These are phyloP conservation scores for Sinelater perroti DNA, from an alignment of 2,888 invertebrate species.

Conservation along the genomic window DNA sequence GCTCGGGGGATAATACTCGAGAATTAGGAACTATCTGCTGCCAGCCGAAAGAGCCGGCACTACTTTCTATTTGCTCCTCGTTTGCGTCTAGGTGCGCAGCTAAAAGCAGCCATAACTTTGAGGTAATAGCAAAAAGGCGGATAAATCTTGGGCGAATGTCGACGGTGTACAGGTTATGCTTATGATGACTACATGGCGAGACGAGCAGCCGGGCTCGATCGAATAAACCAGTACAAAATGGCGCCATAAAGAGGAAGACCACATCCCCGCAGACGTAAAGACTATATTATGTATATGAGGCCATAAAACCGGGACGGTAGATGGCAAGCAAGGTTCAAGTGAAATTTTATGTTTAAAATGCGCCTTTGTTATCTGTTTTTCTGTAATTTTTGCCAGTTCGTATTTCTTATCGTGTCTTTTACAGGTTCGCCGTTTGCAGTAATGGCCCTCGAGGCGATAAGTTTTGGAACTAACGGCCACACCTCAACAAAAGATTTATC, in stretches of 20 bases:
- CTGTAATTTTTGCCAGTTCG: slow-evolving; percentile 52
- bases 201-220: slow-evolving; percentile 36
- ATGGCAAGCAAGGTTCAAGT: slow-evolving; percentile 49
- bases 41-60: not conserved
- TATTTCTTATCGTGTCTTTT: slow-evolving; percentile 51
- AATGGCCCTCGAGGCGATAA: slow-evolving; percentile 33
- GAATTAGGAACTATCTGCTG: slow-evolving; percentile 2
- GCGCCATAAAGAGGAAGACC: slow-evolving; percentile 46
- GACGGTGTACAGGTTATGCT: slow-evolving; percentile 10
- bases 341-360: slow-evolving; percentile 53
- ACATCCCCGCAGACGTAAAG: slow-evolving; percentile 48
- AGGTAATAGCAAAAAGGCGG: not conserved
- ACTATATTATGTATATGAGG: slow-evolving; percentile 54
- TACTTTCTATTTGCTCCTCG: not conserved
- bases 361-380: slow-evolving; percentile 50
- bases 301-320: slow-evolving; percentile 48
- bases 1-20: slow-evolving; percentile 2
- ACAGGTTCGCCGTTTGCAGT: slow-evolving; percentile 44
- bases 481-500: slow-evolving; percentile 35
- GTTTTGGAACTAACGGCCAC: slow-evolving; percentile 30
- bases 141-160: slow-evolving; percentile 1
- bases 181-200: slow-evolving; percentile 17
- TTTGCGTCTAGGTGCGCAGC: not conserved
- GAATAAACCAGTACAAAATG: slow-evolving; percentile 49
- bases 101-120: not conserved